phyloP scores from a whole-genome alignment of 2,888 invertebrate species.

The Alcis repandata region DNA sequence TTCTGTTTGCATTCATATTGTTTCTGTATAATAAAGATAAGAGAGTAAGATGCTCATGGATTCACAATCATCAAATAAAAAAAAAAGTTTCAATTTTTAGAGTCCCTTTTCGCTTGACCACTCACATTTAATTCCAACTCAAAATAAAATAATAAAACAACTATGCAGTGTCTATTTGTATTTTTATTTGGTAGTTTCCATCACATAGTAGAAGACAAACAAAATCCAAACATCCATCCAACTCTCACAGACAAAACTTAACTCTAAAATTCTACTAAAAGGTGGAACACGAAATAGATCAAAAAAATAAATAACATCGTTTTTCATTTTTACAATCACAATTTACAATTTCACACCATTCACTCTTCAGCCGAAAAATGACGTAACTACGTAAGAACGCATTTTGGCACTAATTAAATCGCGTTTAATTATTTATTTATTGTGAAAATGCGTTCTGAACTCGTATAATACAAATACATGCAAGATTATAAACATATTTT shows the following conservation, averaged over 20 bases:
- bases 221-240: slow-evolving; percentile 49
- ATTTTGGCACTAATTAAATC: slow-evolving; percentile 44
- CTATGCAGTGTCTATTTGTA: slow-evolving; percentile 64
- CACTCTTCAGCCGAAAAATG: slow-evolving; percentile 20
- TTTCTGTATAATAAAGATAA: too few species aligned
- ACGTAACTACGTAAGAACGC: slow-evolving; percentile 34
- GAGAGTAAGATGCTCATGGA: too few species aligned
- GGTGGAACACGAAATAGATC: slow-evolving; percentile 41
- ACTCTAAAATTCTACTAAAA: slow-evolving; percentile 53
- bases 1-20: too few species aligned
- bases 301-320: slow-evolving; percentile 64
- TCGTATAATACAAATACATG: slow-evolving; percentile 33
- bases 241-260: slow-evolving; percentile 50
- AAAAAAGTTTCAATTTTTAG: too few species aligned
- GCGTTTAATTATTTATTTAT: slow-evolving; percentile 38
- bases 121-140: too few species aligned
- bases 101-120: too few species aligned
- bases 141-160: slow-evolving; percentile 49
- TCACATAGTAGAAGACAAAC: slow-evolving; percentile 64
- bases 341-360: slow-evolving; percentile 54
- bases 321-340: slow-evolving; percentile 61
- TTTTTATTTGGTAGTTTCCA: slow-evolving; percentile 80
- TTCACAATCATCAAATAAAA: too few species aligned
- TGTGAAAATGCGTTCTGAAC: slow-evolving; percentile 42
- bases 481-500: slow-evolving; percentile 47